phyloP scores from a whole-genome alignment of 2,113 vertebrate genomes.

The Macquaria ambigua region DNA sequence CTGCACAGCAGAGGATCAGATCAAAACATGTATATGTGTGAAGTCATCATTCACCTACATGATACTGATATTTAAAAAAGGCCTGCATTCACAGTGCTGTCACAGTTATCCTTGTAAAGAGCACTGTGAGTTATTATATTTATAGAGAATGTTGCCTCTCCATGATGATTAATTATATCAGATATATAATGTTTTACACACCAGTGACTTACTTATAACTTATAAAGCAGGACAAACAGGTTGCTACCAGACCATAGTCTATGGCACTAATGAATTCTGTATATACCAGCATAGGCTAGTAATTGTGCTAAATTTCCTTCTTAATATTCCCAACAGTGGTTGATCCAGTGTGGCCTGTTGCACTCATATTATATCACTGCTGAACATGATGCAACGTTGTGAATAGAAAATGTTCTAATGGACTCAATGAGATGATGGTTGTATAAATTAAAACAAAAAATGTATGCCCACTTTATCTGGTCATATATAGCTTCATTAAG shows the following conservation, averaged over 20 bases:
- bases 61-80: slow-evolving; percentile 39
- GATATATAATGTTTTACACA: slow-evolving; percentile 11
- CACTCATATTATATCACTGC: neutral
- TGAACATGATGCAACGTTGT: neutral
- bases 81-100: neutral
- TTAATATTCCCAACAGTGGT: slow-evolving; percentile 15
- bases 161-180: neutral
- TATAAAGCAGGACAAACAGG: neutral
- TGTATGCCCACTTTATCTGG: neutral
- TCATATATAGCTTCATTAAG: slow-evolving; percentile 7
- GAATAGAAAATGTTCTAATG: neutral
- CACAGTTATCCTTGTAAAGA: neutral
- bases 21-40: slow-evolving; percentile 24
- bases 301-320: slow-evolving; percentile 6
- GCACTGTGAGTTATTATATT: neutral
- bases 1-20: slow-evolving; percentile 17
- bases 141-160: neutral
- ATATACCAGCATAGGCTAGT: neutral
- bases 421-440: neutral
- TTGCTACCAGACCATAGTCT: neutral
- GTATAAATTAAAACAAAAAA: neutral
- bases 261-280: neutral
- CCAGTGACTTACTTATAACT: neutral
- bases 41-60: slow-evolving; percentile 23
- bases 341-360: slow-evolving; percentile 7